Evolutionary conservation across 1,140 invertebrate genomes (phyloP).

Genomic region (Brachionus sp.): DNA sequence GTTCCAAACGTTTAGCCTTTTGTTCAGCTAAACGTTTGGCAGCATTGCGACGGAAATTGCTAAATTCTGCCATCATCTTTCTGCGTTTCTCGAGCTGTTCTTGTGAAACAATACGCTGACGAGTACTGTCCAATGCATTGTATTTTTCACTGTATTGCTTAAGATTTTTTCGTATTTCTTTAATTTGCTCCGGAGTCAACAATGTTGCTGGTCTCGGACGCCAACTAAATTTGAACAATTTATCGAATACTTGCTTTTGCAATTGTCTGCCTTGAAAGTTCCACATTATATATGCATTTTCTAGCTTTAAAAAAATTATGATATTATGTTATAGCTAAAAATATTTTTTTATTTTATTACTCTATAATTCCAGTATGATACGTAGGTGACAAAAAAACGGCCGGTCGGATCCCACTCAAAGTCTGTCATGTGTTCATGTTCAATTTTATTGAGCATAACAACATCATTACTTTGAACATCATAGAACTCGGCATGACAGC

Average conservation of each 20-base stretch:
- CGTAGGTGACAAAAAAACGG: slow-evolving; percentile 88
- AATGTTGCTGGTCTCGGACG: slow-evolving; percentile 83
- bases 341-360: slow-evolving; percentile 58
- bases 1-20: slow-evolving; percentile 3
- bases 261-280: slow-evolving; percentile 77
- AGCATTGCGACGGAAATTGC: neutral
- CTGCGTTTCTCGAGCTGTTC: slow-evolving; percentile 22
- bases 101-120: neutral
- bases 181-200: slow-evolving; percentile 67
- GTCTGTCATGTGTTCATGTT: slow-evolving; percentile 89
- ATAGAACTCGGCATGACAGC: slow-evolving; percentile 40
- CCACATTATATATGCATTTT: slow-evolving; percentile 94
- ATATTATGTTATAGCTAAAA: slow-evolving; percentile 47
- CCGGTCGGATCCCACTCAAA: slow-evolving; percentile 99
- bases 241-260: slow-evolving; percentile 77
- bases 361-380: slow-evolving; percentile 91
- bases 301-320: slow-evolving; percentile 62
- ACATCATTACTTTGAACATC: slow-evolving; percentile 24
- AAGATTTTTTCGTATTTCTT: slow-evolving; percentile 47
- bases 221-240: slow-evolving; percentile 92
- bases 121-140: neutral
- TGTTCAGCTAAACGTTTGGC: neutral
- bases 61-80: slow-evolving; percentile 39
- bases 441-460: slow-evolving; percentile 63
- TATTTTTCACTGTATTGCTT: slow-evolving; percentile 35